Base-by-base conservation (phyloP, 2,113 vertebrate species). In the Gasterosteus aculeatus region DNA sequence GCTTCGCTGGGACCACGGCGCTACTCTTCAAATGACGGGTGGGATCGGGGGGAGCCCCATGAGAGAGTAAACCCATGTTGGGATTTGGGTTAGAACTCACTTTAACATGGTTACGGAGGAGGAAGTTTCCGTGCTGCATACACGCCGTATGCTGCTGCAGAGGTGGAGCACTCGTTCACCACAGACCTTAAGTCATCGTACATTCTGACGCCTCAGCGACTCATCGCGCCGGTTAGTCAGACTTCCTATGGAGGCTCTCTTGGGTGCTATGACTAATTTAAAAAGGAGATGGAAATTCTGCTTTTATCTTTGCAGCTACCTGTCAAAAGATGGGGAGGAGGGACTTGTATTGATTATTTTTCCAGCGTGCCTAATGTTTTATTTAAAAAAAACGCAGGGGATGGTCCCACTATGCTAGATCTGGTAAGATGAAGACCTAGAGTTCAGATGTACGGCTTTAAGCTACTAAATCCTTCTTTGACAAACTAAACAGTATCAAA, bases 51-150 rank as follows among this genome's bases (percentile, higher is more conserved):
- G 62, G 73, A 84, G 31, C 51, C 72, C 78, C 71, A 6, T 1
- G 10, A 65, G 44, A 69, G 6, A 72, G 38, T 29, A 3, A 51
- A 46, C n/a, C 60, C 58, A 74, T 64, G 11, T 41, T 47, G 59
- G 47, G 42, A 53, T 87, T 80, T 74, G 49, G 86, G 76, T 78
- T 78, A 44, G 53, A 78, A 15, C 71, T 80, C 80, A 83, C 70
- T 85, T 61, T 70, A 66, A 49, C 10, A 64, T 76, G 42, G 63
- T 68, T 38, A 26, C 2, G 10, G 9, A 8, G 22, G 33, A 38
- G 35, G 35, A 71, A 0, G 54, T 78, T 80, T 78, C 59, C 49
- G 63, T 64, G 11, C 1, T 16, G 44, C 18, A 57, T 31, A 58
- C 11, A 12, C 5, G 1, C 5, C 5, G 35, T 33, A 33, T 12